These are phyloP conservation scores for Caenorhabditis tropicalis DNA, from an alignment of 1,140 invertebrate species.

Conservation along the genomic window DNA sequence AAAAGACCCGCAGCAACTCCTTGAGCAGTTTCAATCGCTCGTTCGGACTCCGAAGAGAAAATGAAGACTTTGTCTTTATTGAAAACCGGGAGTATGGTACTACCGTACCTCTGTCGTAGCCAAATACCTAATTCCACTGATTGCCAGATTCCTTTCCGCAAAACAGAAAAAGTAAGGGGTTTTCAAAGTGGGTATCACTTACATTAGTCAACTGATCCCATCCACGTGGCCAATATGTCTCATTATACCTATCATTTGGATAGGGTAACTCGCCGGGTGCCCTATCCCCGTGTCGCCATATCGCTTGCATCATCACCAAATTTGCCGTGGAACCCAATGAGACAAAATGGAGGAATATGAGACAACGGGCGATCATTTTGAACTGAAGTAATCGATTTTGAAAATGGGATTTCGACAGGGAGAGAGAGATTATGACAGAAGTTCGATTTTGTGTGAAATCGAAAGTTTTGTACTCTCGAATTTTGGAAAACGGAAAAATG, in stretches of 20 bases:
- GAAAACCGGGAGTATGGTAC: not conserved
- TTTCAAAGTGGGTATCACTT: not conserved
- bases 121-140: not conserved
- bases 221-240: constrained; percentile 37
- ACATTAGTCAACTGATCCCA: constrained; percentile 47
- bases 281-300: constrained; percentile 42
- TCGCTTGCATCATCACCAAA: not conserved
- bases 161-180: not conserved
- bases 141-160: constrained; percentile 31
- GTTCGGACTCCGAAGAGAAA: not conserved
- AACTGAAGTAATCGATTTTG: not conserved
- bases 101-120: constrained; percentile 3
- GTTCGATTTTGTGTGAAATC: too few species aligned
- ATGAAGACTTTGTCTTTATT: constrained; percentile 14
- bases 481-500: too few species aligned
- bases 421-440: too few species aligned
- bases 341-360: not conserved
- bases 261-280: constrained; percentile 33
- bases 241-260: constrained; percentile 39
- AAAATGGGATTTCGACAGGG: too few species aligned
- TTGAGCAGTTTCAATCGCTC: constrained; percentile 41
- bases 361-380: not conserved
- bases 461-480: too few species aligned
- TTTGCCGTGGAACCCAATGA: not conserved
- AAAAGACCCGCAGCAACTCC: constrained; percentile 35